Evolutionary conservation across 1,140 invertebrate genomes (phyloP).

Genomic region (Trachymyrmex septentrionalis): DNA sequence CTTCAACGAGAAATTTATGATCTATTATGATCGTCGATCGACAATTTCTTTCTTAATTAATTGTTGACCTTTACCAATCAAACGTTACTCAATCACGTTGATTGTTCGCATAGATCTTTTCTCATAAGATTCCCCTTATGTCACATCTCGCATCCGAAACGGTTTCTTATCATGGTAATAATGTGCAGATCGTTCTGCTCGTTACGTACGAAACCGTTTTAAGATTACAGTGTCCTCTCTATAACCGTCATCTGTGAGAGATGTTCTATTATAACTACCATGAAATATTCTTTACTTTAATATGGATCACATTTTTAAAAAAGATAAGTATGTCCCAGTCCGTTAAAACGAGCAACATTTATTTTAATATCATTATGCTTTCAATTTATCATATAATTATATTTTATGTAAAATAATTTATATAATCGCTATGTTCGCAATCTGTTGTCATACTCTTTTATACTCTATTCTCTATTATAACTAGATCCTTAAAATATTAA

Average conservation of each 20-base stretch:
- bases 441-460: neutral
- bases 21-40: neutral
- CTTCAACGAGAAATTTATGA: neutral
- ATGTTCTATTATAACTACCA: constrained; percentile 9
- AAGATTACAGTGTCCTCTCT: neutral
- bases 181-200: constrained; percentile 50
- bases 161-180: constrained; percentile 47
- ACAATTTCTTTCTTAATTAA: constrained; percentile 11
- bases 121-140: neutral
- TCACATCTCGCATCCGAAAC: constrained; percentile 36
- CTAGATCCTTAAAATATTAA: neutral
- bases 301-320: neutral
- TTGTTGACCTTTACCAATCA: neutral
- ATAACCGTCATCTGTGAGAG: constrained; percentile 15
- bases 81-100: neutral
- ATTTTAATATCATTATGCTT: neutral
- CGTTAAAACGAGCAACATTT: neutral
- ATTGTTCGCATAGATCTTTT: neutral
- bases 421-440: no score
- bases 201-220: constrained; percentile 39
- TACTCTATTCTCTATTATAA: constrained; percentile 8
- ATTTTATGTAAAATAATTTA: neutral
- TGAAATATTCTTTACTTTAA: neutral
- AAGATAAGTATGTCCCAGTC: neutral
- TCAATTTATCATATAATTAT: neutral